Evolutionary conservation across 2,797 vertebrate genomes (phyloP), one percentile per base, ranked within the genome.

Genomic region (Thalassophryne amazonica): DNA sequence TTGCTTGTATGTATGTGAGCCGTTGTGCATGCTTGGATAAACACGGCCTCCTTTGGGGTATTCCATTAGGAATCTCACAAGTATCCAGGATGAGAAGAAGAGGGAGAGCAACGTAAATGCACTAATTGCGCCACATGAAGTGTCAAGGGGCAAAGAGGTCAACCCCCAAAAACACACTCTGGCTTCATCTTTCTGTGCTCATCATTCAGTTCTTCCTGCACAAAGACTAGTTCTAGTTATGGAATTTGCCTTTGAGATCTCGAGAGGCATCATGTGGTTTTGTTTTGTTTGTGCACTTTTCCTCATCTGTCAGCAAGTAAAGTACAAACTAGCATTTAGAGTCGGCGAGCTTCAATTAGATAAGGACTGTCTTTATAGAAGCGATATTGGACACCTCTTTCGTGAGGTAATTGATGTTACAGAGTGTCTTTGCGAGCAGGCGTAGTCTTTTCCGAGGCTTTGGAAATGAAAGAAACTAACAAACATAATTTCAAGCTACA

Each of bases 1-100:
- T 77, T 60, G 60, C 27, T 50, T 63, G 56, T 77, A 76, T 76
- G 63, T 60, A 72, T 82, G 73, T 19, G 37, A 57, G 55, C 47
- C 46, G 23, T 25, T 48, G 61, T 58, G 68, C 38, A 71, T 34
- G 60, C 76, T 74, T 63, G 55, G 72, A 70, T 45, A 78, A 71
- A 67, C 71, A 46, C 34, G 15, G 35, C 17, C 59, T 39, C 60
- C 51, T 64, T 36, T 60, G 50, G 53, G 60, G 55, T 36, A 58
- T 60, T 62, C 62, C 59, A 80, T 58, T 68, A 78, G 63, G 39
- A 66, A 32, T 46, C 60, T 47, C 16, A 0, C 22, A 17, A 34
- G 52, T 30, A 48, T 49, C 60, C 50, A 41, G 16, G 32, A 56
- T 22, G 29, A 38, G 46, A 57, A 38, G 19, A 5, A 17, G 14